Percentiles rank a stretch among this genome's conserved stretches.
These are phyloP conservation scores for Orchesella cincta DNA, from an alignment of 1,140 invertebrate species.

Conservation along the genomic window DNA sequence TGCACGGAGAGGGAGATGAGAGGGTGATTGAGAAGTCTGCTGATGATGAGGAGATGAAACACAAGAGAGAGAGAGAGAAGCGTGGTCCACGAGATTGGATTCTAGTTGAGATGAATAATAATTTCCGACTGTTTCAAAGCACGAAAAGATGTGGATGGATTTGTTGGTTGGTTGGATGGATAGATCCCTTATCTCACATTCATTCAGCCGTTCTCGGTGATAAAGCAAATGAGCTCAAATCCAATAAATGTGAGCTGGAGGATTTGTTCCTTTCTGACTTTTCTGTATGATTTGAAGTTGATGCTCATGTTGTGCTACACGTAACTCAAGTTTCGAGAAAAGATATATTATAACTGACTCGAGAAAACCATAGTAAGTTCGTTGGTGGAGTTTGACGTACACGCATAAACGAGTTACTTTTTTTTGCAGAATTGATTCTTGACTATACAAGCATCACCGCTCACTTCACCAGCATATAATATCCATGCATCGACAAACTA, in stretches of 20 bases:
- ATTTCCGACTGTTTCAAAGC: slow-evolving; percentile 28
- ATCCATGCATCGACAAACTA: neutral
- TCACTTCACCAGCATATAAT: too few species aligned
- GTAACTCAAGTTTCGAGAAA: too few species aligned
- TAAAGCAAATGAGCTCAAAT: slow-evolving; percentile 47
- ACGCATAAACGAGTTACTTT: too few species aligned
- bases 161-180: slow-evolving; percentile 12
- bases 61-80: slow-evolving; percentile 2
- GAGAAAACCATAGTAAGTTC: too few species aligned
- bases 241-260: slow-evolving; percentile 39
- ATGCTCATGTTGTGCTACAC: too few species aligned
- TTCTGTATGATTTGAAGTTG: neutral
- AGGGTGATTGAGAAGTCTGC: slow-evolving; percentile 12
- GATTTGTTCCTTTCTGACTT: neutral
- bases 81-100: slow-evolving; percentile 15
- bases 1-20: neutral
- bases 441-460: too few species aligned
- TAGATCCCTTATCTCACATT: slow-evolving; percentile 7
- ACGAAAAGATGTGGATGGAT: slow-evolving; percentile 21
- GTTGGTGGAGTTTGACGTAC: too few species aligned
- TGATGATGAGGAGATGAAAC: neutral
- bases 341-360: too few species aligned
- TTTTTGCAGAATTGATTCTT: too few species aligned
- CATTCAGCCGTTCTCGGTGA: slow-evolving; percentile 1
- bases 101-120: slow-evolving; percentile 22